Evolutionary conservation across 2,888 invertebrate species (phyloP).

Genomic region (Cryptophagus acutangulus): DNA sequence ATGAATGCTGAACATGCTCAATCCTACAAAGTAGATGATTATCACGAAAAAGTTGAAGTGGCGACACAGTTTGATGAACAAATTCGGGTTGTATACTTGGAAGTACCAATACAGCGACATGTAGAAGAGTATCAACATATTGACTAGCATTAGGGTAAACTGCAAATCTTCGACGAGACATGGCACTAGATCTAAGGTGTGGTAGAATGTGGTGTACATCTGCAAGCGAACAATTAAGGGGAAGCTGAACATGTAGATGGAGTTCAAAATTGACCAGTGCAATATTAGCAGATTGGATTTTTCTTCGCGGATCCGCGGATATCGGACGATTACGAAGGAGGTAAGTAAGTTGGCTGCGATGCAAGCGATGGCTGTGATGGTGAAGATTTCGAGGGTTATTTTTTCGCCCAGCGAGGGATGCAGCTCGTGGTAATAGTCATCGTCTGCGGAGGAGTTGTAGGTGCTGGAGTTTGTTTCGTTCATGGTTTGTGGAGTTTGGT

Average conservation of each 20-base stretch:
- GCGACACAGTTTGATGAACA: constrained; percentile 11
- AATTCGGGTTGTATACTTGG: constrained; percentile 14
- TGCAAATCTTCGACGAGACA: constrained; percentile 16
- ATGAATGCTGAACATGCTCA: constrained; percentile 9
- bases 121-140: constrained; percentile 15
- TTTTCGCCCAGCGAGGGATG: too few relatives aligned
- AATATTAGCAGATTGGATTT: constrained; percentile 18
- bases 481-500: neutral
- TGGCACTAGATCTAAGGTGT: neutral
- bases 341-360: constrained; percentile 17
- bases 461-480: neutral
- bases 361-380: constrained; percentile 15
- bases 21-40: constrained; percentile 11
- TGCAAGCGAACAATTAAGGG: constrained; percentile 6
- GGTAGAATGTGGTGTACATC: neutral
- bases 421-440: too few relatives aligned
- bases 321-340: constrained; percentile 18
- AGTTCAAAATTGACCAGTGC: constrained; percentile 19
- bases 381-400: constrained; percentile 16
- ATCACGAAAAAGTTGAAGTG: constrained; percentile 9
- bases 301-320: constrained; percentile 18
- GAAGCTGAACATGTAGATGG: constrained; percentile 12
- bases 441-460: too few relatives aligned
- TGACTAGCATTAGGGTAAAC: constrained; percentile 9
- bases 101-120: constrained; percentile 18